Percentiles rank a stretch among this genome's conserved stretches.
Evolutionary conservation across 2,888 invertebrate species (phyloP).

Genomic region (Stomorhina lunata): DNA sequence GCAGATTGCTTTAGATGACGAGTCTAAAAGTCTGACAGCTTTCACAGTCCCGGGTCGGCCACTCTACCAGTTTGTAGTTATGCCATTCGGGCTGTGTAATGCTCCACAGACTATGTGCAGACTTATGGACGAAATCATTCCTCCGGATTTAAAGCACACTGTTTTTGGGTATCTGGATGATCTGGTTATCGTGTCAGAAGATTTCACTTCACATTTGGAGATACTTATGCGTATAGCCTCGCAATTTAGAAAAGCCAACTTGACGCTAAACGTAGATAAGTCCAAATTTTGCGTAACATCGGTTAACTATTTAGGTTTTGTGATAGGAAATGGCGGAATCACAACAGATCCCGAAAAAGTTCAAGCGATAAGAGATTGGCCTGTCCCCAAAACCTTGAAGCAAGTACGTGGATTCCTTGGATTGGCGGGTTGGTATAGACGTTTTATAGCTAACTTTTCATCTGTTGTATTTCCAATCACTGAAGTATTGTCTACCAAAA

Average conservation of each 20-base stretch:
- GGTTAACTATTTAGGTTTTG: slow-evolving; percentile 53
- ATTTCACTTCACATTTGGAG: slow-evolving; percentile 1
- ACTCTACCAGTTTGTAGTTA: slow-evolving; percentile 60
- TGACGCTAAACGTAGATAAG: slow-evolving; percentile 54
- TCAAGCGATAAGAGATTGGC: slow-evolving; percentile 30
- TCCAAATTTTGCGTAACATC: slow-evolving; percentile 49
- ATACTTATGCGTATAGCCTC: neutral
- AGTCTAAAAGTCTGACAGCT: neutral
- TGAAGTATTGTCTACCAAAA: slow-evolving; percentile 30
- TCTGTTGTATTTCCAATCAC: too few relatives aligned
- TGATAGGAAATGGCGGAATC: slow-evolving; percentile 50
- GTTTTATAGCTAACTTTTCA: slow-evolving; percentile 59
- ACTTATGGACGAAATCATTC: slow-evolving; percentile 47
- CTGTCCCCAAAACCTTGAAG: slow-evolving; percentile 53
- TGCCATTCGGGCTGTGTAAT: slow-evolving; percentile 38
- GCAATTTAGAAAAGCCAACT: slow-evolving; percentile 12
- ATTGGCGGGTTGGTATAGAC: too few relatives aligned
- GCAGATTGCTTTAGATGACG: neutral
- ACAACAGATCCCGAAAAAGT: slow-evolving; percentile 38
- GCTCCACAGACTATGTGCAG: slow-evolving; percentile 55
- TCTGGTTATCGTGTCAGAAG: neutral
- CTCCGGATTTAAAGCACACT: slow-evolving; percentile 14
- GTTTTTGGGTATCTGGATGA: slow-evolving; percentile 53
- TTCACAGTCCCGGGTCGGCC: slow-evolving; percentile 23
- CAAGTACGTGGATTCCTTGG: slow-evolving; percentile 62